Evolutionary conservation across 1,140 invertebrate genomes (phyloP), one percentile per base, ranked within the genome.

Genomic region (Drosophila ironensis): DNA sequence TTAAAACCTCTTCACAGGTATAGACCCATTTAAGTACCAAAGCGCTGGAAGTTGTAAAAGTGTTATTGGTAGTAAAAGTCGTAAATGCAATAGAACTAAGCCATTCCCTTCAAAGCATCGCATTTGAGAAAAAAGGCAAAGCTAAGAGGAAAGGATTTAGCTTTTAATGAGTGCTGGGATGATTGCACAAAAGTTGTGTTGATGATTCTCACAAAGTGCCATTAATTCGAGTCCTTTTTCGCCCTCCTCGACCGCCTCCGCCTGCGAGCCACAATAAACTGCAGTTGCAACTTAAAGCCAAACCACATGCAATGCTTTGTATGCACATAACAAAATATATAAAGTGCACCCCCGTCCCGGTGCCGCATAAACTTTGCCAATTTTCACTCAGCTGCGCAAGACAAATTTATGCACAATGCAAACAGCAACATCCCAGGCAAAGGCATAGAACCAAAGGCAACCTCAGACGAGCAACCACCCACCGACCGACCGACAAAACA

Each of bases 401-500:
- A 54, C 57, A 75, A 81, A 81, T 81, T 81, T 81, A 84, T 84
- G 71, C 74, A 73, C 19, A 74, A 63, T 74, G 71, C 52, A 74
- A 66, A 57, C 56, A 84, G 48, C 50, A 50, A 33, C 40, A 42
- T 12, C 30, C 14, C n/a, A n/a, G n/a, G n/a, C n/a, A n/a, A 25
- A 53, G 48, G 22, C 30, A 45, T 24, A 19, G 16, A 56, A 40
- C 38, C 42, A 35, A 46, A 50, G n/a, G n/a, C n/a, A n/a, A n/a
- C n/a, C n/a, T n/a, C 25, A 41, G 27, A n/a, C n/a, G 37, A 20
- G 46, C 42, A 44, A 48, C 37, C 33, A 12, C 33, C 12, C 33
- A 37, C 14, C 33, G 12, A 16, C 63, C 44, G 30, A 41, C 14
- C 53, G 37, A 59, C 28, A n/a, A n/a, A 38, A 42, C 54, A 71